Evolutionary conservation across 2,113 vertebrate genomes (phyloP), one percentile per base, ranked within the genome.

Genomic region (Ascaphus truei): DNA sequence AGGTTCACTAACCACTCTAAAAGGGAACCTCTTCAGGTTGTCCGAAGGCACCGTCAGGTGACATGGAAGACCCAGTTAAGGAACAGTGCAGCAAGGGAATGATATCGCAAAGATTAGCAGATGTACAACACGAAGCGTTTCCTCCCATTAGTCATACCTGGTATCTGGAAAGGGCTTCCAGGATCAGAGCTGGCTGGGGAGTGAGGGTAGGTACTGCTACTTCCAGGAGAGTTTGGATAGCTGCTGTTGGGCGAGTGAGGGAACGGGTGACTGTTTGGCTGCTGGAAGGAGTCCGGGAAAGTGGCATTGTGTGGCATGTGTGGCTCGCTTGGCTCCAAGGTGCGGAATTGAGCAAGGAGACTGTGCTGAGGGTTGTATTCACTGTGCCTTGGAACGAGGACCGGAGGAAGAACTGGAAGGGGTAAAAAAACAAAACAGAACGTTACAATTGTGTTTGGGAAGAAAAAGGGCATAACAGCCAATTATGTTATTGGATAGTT

Each of bases 351-450:
- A 33, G 97, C 95, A 80, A 99, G 68, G 79, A 99, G 95, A 65
- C 95, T 96, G 82, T 98, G 95, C 86, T 99, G 98, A 72, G 97
- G 93, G 20, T 99, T 99, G 80, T 98, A 99, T 81, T 99, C 97
- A 0, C 96, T 99, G 90, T 98, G 97, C 79, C 96, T 89, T 1
- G 97, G 96, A 66, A 99, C 97, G 88, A 99, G 90, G 66, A 99
- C 97, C 0, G 97, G 97, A 56, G 96, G 97, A 71, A 99, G 89
- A 74, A 99, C 97, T 99, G 80, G 5, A 56, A 47, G 31, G 33
- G 7, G n/a, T 72, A 36, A 25, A 47, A 74, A 62, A 76, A 76
- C 47, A 48, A 60, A 74, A 37, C 15, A 37, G 2, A 33, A 10
- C 22, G 26, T 23, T 29, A 2, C 53, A 23, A 5, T 18, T 13